Conservation (phyloP, 2,888 invertebrate genomes). For the Scaptomyza polygonia region DNA sequence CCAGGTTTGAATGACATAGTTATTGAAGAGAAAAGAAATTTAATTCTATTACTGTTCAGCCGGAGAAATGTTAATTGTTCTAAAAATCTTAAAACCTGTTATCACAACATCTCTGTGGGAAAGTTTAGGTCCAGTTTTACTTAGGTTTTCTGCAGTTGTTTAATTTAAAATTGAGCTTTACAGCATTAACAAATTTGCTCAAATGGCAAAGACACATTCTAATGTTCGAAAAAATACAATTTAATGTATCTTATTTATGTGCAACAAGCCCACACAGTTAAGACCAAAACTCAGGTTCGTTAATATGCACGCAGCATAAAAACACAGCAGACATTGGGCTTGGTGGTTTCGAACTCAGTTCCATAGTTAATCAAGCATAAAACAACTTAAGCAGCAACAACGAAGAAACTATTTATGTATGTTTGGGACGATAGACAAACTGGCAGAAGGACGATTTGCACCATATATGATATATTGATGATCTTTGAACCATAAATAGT, state of each 20-base stretch:
- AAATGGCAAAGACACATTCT: background rate
- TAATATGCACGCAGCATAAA: conserved; percentile 55
- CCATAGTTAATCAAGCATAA: conserved; percentile 13
- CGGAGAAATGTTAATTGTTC: too few species aligned
- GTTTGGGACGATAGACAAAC: too few species aligned
- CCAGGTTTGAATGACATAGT: too few species aligned
- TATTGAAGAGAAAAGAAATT: too few species aligned
- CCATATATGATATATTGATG: conserved; percentile 67
- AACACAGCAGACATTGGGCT: conserved; percentile 27
- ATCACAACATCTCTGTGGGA: too few species aligned
- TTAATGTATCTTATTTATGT: background rate
- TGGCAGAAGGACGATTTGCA: too few species aligned
- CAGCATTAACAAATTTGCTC: background rate
- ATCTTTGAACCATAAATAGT: conserved; percentile 58
- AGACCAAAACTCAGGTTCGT: conserved; percentile 28
- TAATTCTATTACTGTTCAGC: too few species aligned
- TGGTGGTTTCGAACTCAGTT: conserved; percentile 9
- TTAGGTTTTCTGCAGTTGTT: too few species aligned
- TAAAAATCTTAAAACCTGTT: too few species aligned
- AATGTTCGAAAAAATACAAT: background rate
- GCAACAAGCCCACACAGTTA: background rate
- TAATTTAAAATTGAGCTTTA: too few species aligned
- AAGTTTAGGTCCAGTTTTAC: background rate
- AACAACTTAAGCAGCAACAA: conserved; percentile 10
- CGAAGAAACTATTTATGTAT: conserved; percentile 50